These are phyloP conservation scores for Gymnobelideus leadbeateri DNA, from an alignment of 2,113 vertebrate species.

Conservation along the genomic window DNA sequence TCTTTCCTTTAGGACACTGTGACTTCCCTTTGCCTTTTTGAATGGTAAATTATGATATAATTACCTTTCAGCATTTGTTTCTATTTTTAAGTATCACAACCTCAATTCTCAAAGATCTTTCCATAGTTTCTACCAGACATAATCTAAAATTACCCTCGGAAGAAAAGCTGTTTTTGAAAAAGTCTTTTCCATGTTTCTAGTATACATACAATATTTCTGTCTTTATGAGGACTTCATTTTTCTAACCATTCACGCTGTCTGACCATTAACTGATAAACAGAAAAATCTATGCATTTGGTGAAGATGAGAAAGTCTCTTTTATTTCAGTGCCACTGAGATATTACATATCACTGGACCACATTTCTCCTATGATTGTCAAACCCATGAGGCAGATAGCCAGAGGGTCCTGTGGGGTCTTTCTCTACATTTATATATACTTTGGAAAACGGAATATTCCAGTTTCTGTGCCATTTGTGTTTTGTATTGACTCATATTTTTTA, in stretches of 20 bases:
- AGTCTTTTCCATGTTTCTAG: slow-evolving; percentile 32
- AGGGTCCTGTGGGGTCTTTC: slow-evolving; percentile 14
- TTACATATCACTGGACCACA: not conserved
- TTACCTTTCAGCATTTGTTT: not conserved
- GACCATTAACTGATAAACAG: slow-evolving; percentile 12
- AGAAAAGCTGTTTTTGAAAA: not conserved
- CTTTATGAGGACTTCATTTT: not conserved
- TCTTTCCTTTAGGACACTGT: not conserved
- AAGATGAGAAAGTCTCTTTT: not conserved
- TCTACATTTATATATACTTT: slow-evolving; percentile 10
- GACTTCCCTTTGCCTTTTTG: not conserved
- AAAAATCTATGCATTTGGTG: slow-evolving; percentile 8
- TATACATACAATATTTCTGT: slow-evolving; percentile 4
- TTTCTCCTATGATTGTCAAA: not conserved
- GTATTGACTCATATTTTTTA: slow-evolving; percentile 6
- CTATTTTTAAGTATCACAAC: not conserved
- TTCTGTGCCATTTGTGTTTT: slow-evolving; percentile 26
- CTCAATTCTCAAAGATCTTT: not conserved
- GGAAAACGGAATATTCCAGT: not conserved
- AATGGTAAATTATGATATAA: not conserved
- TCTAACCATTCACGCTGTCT: not conserved
- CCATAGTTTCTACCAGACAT: not conserved
- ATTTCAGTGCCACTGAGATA: not conserved
- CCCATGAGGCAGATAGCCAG: not conserved
- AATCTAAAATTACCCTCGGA: slow-evolving; percentile 6